A percentile compares a stretch with the other conserved stretches of the same genome.
phyloP scores from a whole-genome alignment of 2,113 vertebrate species.

The Stegastes partitus region DNA sequence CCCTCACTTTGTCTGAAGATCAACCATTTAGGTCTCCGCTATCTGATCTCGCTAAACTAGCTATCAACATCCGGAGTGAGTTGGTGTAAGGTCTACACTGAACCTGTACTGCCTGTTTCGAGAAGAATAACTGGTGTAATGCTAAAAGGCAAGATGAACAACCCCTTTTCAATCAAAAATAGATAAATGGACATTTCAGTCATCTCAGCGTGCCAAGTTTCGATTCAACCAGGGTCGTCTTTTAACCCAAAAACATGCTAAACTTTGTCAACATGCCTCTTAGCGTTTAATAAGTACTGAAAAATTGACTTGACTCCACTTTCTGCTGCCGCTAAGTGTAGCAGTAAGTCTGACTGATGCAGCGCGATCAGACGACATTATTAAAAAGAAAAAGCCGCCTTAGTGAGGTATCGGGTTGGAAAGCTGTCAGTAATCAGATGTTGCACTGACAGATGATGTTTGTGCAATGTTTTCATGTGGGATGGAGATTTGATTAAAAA shows the following conservation, averaged over 20 bases:
- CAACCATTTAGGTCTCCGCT: constrained; percentile 45
- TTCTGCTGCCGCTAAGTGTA: not conserved
- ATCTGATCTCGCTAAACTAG: constrained; percentile 58
- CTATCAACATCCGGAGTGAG: constrained; percentile 26
- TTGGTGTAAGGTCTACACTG: constrained; percentile 17
- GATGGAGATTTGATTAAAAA: constrained; percentile 25
- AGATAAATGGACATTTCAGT: no score
- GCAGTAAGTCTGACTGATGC: constrained; percentile 29
- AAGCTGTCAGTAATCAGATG: constrained; percentile 26
- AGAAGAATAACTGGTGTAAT: constrained; percentile 15
- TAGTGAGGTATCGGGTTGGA: constrained; percentile 7
- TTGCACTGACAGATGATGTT: constrained; percentile 36
- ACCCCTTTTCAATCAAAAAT: no score
- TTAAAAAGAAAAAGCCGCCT: constrained; percentile 43
- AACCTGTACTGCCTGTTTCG: constrained; percentile 10
- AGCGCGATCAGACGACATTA: constrained; percentile 47
- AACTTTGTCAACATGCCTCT: not conserved
- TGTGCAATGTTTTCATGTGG: constrained; percentile 8
- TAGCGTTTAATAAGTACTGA: no score
- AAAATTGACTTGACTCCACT: not conserved
- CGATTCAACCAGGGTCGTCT: not conserved
- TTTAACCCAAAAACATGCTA: constrained; percentile 5
- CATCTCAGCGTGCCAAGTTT: no score
- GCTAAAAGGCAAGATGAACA: not conserved
- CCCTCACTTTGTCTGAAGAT: constrained; percentile 51